phyloP scores from a whole-genome alignment of 2,797 vertebrate genomes.

The Limnodromus scolopaceus region DNA sequence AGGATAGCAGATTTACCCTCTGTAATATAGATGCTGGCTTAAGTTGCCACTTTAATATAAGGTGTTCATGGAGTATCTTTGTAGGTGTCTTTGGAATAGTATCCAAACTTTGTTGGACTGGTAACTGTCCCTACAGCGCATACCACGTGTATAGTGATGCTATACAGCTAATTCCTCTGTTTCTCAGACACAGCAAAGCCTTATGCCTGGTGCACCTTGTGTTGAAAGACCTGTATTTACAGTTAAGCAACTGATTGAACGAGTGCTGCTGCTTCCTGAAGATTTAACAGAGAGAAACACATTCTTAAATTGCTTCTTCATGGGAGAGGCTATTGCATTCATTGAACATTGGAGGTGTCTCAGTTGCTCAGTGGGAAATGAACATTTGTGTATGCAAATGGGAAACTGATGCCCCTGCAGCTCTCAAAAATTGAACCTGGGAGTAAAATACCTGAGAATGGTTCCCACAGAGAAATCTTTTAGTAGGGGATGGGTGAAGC shows the following conservation, averaged over 20 bases:
- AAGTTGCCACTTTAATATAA: background rate
- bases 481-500: background rate
- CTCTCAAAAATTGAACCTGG: background rate
- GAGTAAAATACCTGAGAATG: background rate
- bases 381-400: background rate
- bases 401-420: background rate
- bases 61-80: background rate
- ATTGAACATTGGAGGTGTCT: background rate
- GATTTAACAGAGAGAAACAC: background rate
- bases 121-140: background rate
- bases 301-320: background rate
- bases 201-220: background rate
- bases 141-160: fast-evolving
- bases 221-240: background rate
- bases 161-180: background rate
- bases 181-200: background rate
- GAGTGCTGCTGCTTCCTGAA: background rate
- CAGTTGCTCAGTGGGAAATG: background rate
- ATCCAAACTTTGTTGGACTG: background rate
- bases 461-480: background rate
- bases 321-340: background rate
- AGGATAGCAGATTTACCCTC: background rate
- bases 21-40: background rate
- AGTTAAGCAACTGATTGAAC: background rate
- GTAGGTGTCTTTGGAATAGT: background rate